phyloP scores from a whole-genome alignment of 1,140 invertebrate species.

The Propsilocerus akamusi region DNA sequence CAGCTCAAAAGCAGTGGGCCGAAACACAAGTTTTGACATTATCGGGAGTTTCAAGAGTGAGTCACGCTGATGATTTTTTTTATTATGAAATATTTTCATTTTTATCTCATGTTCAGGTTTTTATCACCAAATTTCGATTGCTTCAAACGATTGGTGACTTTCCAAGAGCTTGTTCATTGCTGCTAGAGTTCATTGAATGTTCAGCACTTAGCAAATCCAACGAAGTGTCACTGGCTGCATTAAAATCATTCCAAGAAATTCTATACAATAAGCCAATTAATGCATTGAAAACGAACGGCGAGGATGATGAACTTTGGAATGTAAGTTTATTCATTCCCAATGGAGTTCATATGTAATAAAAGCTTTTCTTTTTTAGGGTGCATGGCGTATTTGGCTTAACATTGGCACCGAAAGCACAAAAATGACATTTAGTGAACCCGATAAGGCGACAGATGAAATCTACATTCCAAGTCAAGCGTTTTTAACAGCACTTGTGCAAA shows the following conservation, averaged over 20 bases:
- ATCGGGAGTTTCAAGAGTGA: conserved; percentile 39
- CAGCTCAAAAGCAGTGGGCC: conserved; percentile 98
- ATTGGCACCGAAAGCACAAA: conserved; percentile 63
- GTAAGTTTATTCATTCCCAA: conserved; percentile 15
- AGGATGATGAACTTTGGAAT: conserved; percentile 48
- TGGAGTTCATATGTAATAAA: not conserved
- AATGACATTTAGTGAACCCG: conserved; percentile 32
- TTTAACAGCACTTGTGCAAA: conserved; percentile 80
- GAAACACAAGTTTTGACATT: conserved; percentile 71
- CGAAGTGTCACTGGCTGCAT: conserved; percentile 83
- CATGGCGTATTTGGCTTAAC: conserved; percentile 71
- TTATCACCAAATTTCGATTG: conserved; percentile 76
- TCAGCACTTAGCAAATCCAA: conserved; percentile 80
- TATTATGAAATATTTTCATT: conserved; percentile 1
- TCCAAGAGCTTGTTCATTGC: conserved; percentile 74
- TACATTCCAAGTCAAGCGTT: conserved; percentile 84
- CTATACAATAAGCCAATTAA: conserved; percentile 31
- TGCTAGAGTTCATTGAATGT: conserved; percentile 86
- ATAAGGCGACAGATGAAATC: conserved; percentile 28
- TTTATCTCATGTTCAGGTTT: conserved; percentile 34
- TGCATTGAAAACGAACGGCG: conserved; percentile 14
- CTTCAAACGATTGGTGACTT: conserved; percentile 78
- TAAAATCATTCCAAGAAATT: conserved; percentile 93
- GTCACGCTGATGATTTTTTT: not conserved
- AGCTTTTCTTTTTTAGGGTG: conserved; percentile 20